These are phyloP conservation scores for Odontocerum albicorne DNA, from an alignment of 2,888 invertebrate species.

Conservation along the genomic window DNA sequence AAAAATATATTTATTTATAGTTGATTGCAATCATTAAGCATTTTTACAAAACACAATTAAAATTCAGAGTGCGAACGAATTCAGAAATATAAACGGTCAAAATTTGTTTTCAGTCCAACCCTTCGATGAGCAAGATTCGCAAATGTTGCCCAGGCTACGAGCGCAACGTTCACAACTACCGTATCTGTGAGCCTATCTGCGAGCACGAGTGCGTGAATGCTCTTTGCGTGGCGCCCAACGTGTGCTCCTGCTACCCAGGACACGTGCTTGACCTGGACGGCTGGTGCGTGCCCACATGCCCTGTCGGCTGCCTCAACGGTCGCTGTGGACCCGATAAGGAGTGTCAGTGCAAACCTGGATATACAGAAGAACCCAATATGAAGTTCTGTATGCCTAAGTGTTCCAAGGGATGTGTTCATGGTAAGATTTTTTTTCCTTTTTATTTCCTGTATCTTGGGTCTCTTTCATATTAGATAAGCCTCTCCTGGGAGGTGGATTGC, in stretches of 20 bases:
- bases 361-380: constrained; percentile 56
- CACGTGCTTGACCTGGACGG: constrained; percentile 58
- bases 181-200: constrained; percentile 64
- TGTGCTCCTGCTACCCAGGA: constrained; percentile 64
- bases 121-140: constrained; percentile 65
- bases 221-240: constrained; percentile 64
- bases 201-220: constrained; percentile 63
- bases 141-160: constrained; percentile 74
- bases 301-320: constrained; percentile 68
- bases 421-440: too few relatives aligned
- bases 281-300: constrained; percentile 66
- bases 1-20: too few relatives aligned
- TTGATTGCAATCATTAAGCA: too few relatives aligned
- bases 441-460: too few relatives aligned
- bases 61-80: not conserved
- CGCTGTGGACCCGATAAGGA: constrained; percentile 60
- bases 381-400: constrained; percentile 66
- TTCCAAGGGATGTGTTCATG: constrained; percentile 52
- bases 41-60: not conserved
- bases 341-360: constrained; percentile 67
- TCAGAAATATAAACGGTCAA: not conserved
- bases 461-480: too few relatives aligned
- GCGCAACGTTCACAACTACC: constrained; percentile 58
- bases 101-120: constrained; percentile 56
- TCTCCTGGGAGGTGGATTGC: too few relatives aligned